Conservation (phyloP, 2,113 vertebrate species). For the Hepsetus odoe region DNA sequence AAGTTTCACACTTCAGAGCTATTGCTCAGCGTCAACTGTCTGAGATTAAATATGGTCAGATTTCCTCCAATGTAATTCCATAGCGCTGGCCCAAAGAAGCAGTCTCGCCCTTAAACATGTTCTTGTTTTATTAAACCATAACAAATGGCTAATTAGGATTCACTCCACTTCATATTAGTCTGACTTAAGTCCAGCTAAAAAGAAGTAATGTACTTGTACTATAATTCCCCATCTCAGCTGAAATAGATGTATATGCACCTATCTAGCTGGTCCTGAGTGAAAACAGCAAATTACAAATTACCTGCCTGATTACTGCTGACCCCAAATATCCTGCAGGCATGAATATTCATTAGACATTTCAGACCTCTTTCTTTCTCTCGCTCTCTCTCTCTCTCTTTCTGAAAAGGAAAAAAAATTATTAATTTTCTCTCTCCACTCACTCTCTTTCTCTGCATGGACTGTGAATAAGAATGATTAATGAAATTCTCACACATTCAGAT, state of each 20-base stretch:
- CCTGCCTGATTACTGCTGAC: conserved; percentile 82
- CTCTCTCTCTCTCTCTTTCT: conserved; percentile 6
- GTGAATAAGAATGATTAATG: conserved; percentile 86
- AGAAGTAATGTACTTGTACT: neutral
- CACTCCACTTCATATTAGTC: conserved; percentile 16
- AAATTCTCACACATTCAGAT: conserved; percentile 80
- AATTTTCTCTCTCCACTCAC: conserved; percentile 40
- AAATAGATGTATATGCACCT: conserved; percentile 68
- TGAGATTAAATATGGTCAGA: neutral
- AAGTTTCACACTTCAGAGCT: neutral
- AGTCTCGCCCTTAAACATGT: neutral
- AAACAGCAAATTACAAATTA: conserved; percentile 83
- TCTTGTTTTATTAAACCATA: conserved; percentile 4
- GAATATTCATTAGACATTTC: conserved; percentile 80
- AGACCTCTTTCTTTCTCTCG: conserved; percentile 40
- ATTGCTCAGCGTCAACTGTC: neutral
- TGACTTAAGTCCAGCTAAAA: conserved; percentile 10
- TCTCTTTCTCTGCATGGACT: conserved; percentile 72
- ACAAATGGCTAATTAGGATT: conserved; percentile 5
- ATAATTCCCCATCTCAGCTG: conserved; percentile 33
- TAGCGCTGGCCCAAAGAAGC: neutral
- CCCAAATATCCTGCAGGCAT: conserved; percentile 81
- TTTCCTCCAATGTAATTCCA: conserved; percentile 13
- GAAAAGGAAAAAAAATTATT: conserved; percentile 50
- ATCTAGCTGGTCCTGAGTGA: conserved; percentile 72